Conservation (phyloP, 2,113 vertebrate species). For the Antigone vipio region DNA sequence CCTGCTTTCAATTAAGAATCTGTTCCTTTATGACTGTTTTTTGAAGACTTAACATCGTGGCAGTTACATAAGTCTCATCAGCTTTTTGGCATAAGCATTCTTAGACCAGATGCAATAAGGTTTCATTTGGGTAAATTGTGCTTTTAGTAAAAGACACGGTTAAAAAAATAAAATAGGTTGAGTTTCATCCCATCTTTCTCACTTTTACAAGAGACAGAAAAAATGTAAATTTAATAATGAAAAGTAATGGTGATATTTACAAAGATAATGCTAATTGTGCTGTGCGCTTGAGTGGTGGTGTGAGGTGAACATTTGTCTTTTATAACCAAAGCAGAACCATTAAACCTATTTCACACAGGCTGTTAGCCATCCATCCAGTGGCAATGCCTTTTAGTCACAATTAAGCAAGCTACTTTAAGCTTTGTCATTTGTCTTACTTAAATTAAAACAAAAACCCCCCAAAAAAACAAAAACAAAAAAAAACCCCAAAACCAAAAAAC, state of each 20-base stretch:
- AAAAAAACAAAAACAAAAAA: not conserved
- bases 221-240: constrained; percentile 7
- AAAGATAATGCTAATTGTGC: constrained; percentile 13
- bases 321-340: not conserved
- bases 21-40: constrained; percentile 37
- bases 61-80: constrained; percentile 6
- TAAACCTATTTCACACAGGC: constrained; percentile 13
- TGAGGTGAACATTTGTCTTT: constrained; percentile 14
- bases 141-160: not conserved
- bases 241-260: constrained; percentile 30
- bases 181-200: not conserved
- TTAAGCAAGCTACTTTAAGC: not conserved
- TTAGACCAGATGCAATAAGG: constrained; percentile 31
- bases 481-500: too few relatives aligned
- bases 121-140: constrained; percentile 14
- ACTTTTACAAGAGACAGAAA: not conserved
- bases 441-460: not conserved
- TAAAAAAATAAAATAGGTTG: not conserved
- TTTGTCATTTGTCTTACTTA: not conserved
- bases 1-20: constrained; percentile 56
- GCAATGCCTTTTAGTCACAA: constrained; percentile 14
- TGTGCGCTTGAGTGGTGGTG: not conserved
- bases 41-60: constrained; percentile 29
- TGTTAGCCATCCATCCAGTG: not conserved
- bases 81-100: constrained; percentile 27